phyloP scores from a whole-genome alignment of 2,797 vertebrate genomes.

The Rhinoraja longicauda region DNA sequence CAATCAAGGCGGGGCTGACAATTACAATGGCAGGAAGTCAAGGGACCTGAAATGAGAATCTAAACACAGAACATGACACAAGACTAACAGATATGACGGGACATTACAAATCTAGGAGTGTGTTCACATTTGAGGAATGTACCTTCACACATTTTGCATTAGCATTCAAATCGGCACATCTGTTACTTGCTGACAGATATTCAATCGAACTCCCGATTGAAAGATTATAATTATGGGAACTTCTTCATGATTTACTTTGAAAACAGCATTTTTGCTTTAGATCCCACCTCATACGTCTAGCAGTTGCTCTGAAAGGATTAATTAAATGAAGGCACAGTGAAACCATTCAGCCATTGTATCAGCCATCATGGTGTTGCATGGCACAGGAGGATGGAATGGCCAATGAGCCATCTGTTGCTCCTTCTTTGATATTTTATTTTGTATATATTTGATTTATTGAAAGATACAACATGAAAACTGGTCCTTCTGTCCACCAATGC shows the following conservation, averaged over 20 bases:
- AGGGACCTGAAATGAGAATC: too few species aligned
- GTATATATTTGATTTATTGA: too few species aligned
- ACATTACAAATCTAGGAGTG: too few species aligned
- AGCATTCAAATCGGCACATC: background rate
- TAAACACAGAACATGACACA: too few species aligned
- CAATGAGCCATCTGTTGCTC: background rate
- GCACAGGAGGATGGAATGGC: too few species aligned
- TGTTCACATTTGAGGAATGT: background rate
- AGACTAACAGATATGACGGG: too few species aligned
- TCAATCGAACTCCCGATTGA: too few species aligned
- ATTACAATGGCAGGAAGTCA: too few species aligned
- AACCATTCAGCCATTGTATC: background rate
- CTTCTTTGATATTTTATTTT: background rate
- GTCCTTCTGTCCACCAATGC: too few species aligned
- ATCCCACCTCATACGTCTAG: background rate
- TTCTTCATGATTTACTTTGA: background rate
- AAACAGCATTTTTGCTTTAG: background rate
- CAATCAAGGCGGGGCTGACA: too few species aligned
- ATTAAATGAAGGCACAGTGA: background rate
- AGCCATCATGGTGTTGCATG: too few species aligned
- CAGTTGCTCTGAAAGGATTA: background rate
- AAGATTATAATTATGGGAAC: background rate
- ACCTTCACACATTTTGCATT: background rate
- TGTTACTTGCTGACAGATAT: background rate
- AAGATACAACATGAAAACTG: too few species aligned